phyloP scores from a whole-genome alignment of 2,888 invertebrate species.

The Archips crataeganus region DNA sequence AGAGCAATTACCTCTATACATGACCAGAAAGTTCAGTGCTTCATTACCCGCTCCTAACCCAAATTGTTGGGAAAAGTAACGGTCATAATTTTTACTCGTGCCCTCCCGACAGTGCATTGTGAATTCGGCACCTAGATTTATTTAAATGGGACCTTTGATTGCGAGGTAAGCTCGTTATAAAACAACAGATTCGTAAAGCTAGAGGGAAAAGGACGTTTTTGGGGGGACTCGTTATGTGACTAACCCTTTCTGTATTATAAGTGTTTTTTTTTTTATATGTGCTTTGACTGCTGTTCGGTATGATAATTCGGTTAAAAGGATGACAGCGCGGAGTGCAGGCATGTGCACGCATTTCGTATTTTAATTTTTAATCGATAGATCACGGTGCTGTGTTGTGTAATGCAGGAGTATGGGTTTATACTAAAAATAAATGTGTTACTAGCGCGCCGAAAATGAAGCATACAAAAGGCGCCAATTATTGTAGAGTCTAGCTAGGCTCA shows the following conservation, averaged over 20 bases:
- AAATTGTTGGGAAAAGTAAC: constrained; percentile 61
- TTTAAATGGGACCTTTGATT: constrained; percentile 82
- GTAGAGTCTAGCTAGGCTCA: too few relatives aligned
- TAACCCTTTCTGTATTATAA: constrained; percentile 79
- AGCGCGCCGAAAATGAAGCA: too few relatives aligned
- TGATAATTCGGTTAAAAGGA: constrained; percentile 81
- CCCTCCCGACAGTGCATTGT: constrained; percentile 62
- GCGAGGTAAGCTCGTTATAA: constrained; percentile 72
- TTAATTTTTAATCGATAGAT: constrained; percentile 56
- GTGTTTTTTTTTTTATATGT: constrained; percentile 75
- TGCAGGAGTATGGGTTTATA: neutral
- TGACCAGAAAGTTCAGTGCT: constrained; percentile 80
- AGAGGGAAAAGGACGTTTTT: constrained; percentile 34
- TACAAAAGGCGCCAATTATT: too few relatives aligned
- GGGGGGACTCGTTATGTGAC: constrained; percentile 46
- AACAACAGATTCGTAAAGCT: constrained; percentile 5
- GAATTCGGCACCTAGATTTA: constrained; percentile 77
- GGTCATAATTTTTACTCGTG: constrained; percentile 63
- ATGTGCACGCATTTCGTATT: constrained; percentile 74
- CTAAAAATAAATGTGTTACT: too few relatives aligned
- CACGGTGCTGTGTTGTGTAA: constrained; percentile 12
- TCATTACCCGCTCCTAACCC: constrained; percentile 74
- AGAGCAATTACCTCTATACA: constrained; percentile 72
- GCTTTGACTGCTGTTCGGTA: constrained; percentile 79
- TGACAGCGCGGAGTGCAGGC: constrained; percentile 62